phyloP scores from a whole-genome alignment of 2,113 vertebrate species.

The Tupaia tana region DNA sequence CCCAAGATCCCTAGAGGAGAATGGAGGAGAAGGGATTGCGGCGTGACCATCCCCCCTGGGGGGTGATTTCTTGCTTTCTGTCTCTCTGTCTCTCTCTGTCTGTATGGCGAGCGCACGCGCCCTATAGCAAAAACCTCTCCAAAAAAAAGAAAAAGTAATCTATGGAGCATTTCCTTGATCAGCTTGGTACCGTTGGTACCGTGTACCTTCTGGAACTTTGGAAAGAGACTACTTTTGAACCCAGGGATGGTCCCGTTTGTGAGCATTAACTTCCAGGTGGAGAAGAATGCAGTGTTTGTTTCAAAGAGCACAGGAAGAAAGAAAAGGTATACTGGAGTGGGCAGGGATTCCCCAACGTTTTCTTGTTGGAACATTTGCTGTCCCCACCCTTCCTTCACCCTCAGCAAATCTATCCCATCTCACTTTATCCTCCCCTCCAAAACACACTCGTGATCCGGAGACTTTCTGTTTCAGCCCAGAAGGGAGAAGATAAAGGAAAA shows the following conservation, averaged over 20 bases:
- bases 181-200: too few species aligned
- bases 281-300: not conserved
- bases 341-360: not conserved
- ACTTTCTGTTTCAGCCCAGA: not conserved
- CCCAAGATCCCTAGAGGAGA: too few species aligned
- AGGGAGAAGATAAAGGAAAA: constrained; percentile 46
- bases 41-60: too few species aligned
- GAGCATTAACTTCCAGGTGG: not conserved
- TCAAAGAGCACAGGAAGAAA: not conserved
- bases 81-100: too few species aligned
- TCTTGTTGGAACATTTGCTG: not conserved
- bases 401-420: not conserved
- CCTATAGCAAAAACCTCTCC: too few species aligned
- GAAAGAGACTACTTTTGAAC: not conserved
- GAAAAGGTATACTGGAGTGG: not conserved
- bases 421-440: not conserved
- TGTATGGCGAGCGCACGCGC: too few species aligned
- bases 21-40: too few species aligned
- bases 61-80: too few species aligned
- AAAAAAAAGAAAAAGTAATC: too few species aligned
- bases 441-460: not conserved
- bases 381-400: not conserved
- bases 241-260: not conserved
- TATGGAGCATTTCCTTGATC: not conserved
- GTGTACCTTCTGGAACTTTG: not conserved